Percentiles rank a stretch among this genome's conserved stretches.
phyloP scores from a whole-genome alignment of 2,888 invertebrate species.

The Herminia tarsipennalis region DNA sequence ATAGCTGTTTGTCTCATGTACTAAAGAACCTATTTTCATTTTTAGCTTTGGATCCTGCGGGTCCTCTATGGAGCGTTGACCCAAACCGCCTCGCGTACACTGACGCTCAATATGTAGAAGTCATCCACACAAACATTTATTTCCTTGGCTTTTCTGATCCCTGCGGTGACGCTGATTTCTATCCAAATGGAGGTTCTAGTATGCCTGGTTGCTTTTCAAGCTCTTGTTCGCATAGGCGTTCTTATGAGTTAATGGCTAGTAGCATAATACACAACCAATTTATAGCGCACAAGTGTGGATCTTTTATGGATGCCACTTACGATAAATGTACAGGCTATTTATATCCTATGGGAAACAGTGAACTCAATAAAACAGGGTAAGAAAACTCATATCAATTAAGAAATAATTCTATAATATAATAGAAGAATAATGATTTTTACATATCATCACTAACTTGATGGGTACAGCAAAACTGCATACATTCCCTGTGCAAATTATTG shows the following conservation, averaged over 20 bases:
- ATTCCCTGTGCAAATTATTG: not conserved
- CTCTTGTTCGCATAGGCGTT: slow-evolving; percentile 63
- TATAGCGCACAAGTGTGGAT: slow-evolving; percentile 55
- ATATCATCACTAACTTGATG: not conserved
- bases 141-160: slow-evolving; percentile 56
- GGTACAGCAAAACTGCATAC: too few relatives aligned
- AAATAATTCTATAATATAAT: too few relatives aligned
- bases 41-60: slow-evolving; percentile 75
- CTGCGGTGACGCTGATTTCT: slow-evolving; percentile 69
- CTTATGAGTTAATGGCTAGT: slow-evolving; percentile 64
- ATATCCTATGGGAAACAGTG: slow-evolving; percentile 61
- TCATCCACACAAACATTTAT: slow-evolving; percentile 70
- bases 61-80: slow-evolving; percentile 62
- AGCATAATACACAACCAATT: slow-evolving; percentile 60
- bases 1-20: not conserved
- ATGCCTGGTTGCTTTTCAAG: slow-evolving; percentile 68
- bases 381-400: too few relatives aligned
- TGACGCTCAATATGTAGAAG: slow-evolving; percentile 71
- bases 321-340: slow-evolving; percentile 52
- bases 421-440: too few relatives aligned
- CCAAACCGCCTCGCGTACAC: slow-evolving; percentile 48
- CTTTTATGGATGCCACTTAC: slow-evolving; percentile 45
- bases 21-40: not conserved
- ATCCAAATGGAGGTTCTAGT: slow-evolving; percentile 63
- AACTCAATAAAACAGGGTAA: slow-evolving; percentile 58